A percentile compares a stretch with the other conserved stretches of the same genome.
Conservation (phyloP, 2,113 vertebrate species). For the Heterocephalus glaber region DNA sequence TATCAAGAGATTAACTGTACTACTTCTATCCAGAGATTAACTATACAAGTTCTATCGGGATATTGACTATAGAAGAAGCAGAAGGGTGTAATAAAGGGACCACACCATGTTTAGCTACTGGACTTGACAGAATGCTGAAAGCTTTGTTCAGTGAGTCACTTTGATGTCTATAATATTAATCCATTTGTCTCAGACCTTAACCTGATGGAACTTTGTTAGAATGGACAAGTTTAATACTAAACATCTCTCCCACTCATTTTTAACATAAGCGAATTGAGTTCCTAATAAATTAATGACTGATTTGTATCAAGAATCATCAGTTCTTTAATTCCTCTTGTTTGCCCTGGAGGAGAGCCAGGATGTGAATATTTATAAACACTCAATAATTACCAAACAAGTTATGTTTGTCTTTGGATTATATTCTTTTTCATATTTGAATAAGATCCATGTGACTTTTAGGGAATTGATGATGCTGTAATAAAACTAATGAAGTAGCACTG, state of each 20-base stretch:
- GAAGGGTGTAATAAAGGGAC: background rate
- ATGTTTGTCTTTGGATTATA: constrained; percentile 68
- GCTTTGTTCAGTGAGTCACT: background rate
- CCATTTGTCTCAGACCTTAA: background rate
- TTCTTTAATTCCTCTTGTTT: background rate
- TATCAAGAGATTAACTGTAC: background rate
- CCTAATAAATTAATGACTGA: background rate
- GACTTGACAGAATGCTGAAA: background rate
- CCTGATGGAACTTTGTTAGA: background rate
- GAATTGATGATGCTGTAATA: constrained; percentile 51
- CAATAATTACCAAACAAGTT: constrained; percentile 43
- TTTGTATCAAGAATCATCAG: background rate
- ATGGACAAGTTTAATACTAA: background rate
- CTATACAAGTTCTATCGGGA: background rate
- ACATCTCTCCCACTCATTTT: background rate
- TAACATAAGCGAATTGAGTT: background rate
- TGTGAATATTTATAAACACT: constrained; percentile 56
- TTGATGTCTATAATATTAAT: background rate
- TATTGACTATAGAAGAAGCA: background rate
- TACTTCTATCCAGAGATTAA: background rate
- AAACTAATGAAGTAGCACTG: constrained; percentile 43
- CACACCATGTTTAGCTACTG: background rate
- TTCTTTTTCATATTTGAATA: constrained; percentile 60
- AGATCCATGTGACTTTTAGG: constrained; percentile 28
- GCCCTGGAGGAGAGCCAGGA: background rate